Evolutionary conservation across 2,797 vertebrate species (phyloP).

Genomic region (Cossypha niveicapilla): DNA sequence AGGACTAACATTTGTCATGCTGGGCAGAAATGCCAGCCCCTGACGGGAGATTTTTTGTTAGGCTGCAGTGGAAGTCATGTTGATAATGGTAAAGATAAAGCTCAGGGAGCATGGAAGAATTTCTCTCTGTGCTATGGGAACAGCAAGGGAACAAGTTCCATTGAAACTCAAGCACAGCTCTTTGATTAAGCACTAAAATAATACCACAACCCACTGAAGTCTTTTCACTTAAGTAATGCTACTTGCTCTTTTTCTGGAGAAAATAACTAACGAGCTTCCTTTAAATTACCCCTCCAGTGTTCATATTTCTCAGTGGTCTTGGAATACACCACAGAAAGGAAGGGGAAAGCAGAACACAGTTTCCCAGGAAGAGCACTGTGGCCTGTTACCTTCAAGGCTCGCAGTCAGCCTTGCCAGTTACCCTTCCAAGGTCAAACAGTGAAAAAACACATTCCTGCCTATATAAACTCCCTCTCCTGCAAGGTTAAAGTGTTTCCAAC

Average conservation of each 20-base stretch:
- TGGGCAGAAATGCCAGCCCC: not conserved
- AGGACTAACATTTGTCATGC: not conserved
- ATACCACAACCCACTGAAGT: not conserved
- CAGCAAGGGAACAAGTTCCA: not conserved
- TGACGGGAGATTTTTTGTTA: not conserved
- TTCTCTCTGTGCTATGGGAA: not conserved
- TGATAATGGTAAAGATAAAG: not conserved
- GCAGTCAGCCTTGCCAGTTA: not conserved
- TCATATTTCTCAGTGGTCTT: not conserved
- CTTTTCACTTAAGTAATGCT: not conserved
- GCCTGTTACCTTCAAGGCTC: not conserved
- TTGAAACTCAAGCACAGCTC: not conserved
- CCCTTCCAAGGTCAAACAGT: not conserved
- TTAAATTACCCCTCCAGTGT: not conserved
- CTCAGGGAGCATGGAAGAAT: not conserved
- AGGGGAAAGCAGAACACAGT: not conserved
- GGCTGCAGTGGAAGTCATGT: fast-evolving
- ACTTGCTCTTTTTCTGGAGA: not conserved
- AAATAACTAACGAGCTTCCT: not conserved
- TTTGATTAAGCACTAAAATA: not conserved
- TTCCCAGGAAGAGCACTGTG: not conserved
- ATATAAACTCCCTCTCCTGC: not conserved
- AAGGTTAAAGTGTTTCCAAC: not conserved
- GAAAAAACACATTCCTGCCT: not conserved
- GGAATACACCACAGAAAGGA: not conserved